A percentile compares a stretch with the other conserved stretches of the same genome.
Evolutionary conservation across 2,113 vertebrate genomes (phyloP).

Genomic region (Rhea americana): DNA sequence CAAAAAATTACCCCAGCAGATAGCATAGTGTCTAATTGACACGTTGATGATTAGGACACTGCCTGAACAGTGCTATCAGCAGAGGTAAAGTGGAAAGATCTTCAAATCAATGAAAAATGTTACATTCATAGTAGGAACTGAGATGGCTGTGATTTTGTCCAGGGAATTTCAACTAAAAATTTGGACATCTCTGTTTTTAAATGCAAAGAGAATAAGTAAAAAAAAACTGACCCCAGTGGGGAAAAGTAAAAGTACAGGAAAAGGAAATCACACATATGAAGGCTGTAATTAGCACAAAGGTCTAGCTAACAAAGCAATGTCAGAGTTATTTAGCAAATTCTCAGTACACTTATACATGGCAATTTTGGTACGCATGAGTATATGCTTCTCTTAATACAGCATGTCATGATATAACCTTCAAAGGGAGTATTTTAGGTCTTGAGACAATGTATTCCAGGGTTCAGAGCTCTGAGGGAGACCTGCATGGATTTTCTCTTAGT

Average conservation of each 20-base stretch:
- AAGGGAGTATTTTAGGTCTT: background rate
- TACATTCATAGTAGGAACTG: background rate
- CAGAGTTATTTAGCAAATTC: background rate
- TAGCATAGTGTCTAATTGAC: background rate
- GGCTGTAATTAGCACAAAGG: background rate
- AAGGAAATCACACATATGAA: background rate
- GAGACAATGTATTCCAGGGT: background rate
- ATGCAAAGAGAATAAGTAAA: background rate
- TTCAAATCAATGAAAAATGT: background rate
- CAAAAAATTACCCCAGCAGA: background rate
- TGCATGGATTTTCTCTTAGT: background rate
- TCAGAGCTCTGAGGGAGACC: background rate
- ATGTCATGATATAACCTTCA: background rate
- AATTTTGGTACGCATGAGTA: background rate
- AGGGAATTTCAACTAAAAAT: background rate
- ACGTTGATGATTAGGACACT: background rate
- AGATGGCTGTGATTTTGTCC: background rate
- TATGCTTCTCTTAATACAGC: background rate
- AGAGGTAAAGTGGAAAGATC: background rate
- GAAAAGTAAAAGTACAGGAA: background rate
- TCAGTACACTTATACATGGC: background rate
- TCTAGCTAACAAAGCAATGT: background rate
- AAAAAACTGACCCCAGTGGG: background rate
- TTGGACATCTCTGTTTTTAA: background rate
- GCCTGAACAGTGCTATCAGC: background rate